Evolutionary conservation across 2,888 invertebrate genomes (phyloP).

Genomic region (Merodon equestris): DNA sequence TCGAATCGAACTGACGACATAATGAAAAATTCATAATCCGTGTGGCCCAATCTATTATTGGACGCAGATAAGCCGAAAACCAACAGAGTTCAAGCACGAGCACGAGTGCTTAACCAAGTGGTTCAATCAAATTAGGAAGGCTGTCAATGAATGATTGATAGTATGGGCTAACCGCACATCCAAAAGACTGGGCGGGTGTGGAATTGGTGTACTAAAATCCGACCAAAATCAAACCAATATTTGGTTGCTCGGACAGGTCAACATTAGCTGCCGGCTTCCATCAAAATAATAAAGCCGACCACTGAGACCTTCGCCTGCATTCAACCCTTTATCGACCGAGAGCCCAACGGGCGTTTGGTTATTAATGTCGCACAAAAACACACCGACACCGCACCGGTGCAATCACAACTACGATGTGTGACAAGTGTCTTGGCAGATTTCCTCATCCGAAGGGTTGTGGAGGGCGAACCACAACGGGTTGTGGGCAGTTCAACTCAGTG

Average conservation of each 20-base stretch:
- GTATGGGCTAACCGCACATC: background rate
- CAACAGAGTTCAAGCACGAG: slow-evolving; percentile 6
- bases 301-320: slow-evolving; percentile 31
- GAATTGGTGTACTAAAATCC: slow-evolving; percentile 28
- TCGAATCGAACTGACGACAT: slow-evolving; percentile 38
- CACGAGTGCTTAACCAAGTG: slow-evolving; percentile 25
- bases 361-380: slow-evolving; percentile 39
- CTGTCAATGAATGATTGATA: slow-evolving; percentile 65
- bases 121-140: slow-evolving; percentile 62
- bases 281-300: slow-evolving; percentile 47
- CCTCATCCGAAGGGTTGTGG: slow-evolving; percentile 47
- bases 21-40: slow-evolving; percentile 44
- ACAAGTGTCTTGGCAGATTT: slow-evolving; percentile 64
- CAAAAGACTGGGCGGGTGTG: background rate
- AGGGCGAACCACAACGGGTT: no score
- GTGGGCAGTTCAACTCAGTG: no score
- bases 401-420: slow-evolving; percentile 18
- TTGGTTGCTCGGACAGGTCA: slow-evolving; percentile 22
- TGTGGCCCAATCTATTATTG: slow-evolving; percentile 49
- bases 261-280: background rate
- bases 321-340: slow-evolving; percentile 60
- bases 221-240: slow-evolving; percentile 17
- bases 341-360: slow-evolving; percentile 30
- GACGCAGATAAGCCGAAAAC: slow-evolving; percentile 37
- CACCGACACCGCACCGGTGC: no score